Base-by-base conservation (phyloP, 2,888 invertebrate species). In the Leucozona laternaria region DNA sequence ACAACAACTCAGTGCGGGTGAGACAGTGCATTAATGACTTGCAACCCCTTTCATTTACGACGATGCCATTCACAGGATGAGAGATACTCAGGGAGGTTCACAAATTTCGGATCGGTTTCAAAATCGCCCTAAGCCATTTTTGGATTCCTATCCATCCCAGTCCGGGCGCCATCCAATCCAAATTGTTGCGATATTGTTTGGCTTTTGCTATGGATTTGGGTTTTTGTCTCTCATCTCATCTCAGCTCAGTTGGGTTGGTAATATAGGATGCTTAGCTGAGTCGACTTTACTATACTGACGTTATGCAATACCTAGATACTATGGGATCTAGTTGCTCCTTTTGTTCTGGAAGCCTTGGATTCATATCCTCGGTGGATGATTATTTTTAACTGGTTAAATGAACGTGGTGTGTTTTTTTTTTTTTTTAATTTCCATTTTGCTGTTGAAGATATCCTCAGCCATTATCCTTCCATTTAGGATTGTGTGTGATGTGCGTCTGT, bases 11-110 rank as follows among this genome's bases (percentile, higher is more conserved):
- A 31, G 66, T 77, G 80, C 77, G 85, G 81, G 78, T 79, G 79
- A 83, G 83, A 75, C 82, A 83, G 79, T 87, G 87, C 87, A 87
- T 87, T 87, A 87, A 87, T 87, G 87, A 86, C 86, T 86, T 82
- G 75, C 86, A 86, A 86, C 86, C 86, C 86, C 86, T 86, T 81
- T 82, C 73, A 60, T 62, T 82, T 82, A 76, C 45, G 62, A 55
- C 37, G 25, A 40, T 66, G 66, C 72, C 78, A 73, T 62, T 45
- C 40, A 70, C 66, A 57, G 79, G 71, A 45, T 43, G 43, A 70
- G 43, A 70, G 68, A 68, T 76, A 70, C 72, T 53, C 55, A 68
- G 64, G 55, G 66, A 78, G 80, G 64, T 86, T 82, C 86, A 86
- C 86, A 86, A 86, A 82, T 78, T 86, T 86, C 75, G 75, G 86